Percentiles rank a stretch among this genome's conserved stretches.
Evolutionary conservation across 2,797 vertebrate genomes (phyloP).

Genomic region (Tenualosa thibaudeaui): DNA sequence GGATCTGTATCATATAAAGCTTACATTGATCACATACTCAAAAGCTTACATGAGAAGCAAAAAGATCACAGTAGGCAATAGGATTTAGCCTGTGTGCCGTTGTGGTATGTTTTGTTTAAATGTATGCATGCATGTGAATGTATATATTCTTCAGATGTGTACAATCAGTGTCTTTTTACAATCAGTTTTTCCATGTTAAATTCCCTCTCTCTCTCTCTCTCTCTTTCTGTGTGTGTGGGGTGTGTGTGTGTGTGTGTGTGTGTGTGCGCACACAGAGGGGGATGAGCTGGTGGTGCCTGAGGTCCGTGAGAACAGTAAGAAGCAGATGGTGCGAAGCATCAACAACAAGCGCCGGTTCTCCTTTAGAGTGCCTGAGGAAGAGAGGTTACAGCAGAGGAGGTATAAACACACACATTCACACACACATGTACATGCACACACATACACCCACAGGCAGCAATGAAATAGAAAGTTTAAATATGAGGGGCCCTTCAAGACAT

Average conservation of each 20-base stretch:
- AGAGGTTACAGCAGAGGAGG: slow-evolving; percentile 94
- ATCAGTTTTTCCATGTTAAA: too few relatives aligned
- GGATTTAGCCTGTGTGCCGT: background rate
- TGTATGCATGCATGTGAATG: background rate
- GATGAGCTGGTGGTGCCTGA: slow-evolving; percentile 96
- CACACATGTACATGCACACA: background rate
- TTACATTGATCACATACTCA: background rate
- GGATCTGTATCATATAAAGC: background rate
- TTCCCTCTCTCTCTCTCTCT: background rate
- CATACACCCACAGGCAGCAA: too few relatives aligned
- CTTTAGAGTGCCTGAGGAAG: slow-evolving; percentile 93
- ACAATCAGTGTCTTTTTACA: too few relatives aligned
- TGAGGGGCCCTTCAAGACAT: too few relatives aligned
- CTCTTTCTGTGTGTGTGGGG: slow-evolving; percentile 41
- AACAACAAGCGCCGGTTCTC: slow-evolving; percentile 96
- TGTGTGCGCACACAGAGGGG: slow-evolving; percentile 78
- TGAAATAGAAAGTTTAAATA: too few relatives aligned
- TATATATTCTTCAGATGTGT: background rate
- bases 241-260: slow-evolving; percentile 46
- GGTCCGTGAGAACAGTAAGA: slow-evolving; percentile 94
- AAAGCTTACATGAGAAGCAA: background rate
- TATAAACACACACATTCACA: slow-evolving; percentile 49
- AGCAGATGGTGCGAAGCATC: slow-evolving; percentile 95
- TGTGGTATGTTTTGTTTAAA: background rate
- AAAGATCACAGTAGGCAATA: background rate